phyloP scores from a whole-genome alignment of 2,888 invertebrate species.

The Darwinula stevensoni region DNA sequence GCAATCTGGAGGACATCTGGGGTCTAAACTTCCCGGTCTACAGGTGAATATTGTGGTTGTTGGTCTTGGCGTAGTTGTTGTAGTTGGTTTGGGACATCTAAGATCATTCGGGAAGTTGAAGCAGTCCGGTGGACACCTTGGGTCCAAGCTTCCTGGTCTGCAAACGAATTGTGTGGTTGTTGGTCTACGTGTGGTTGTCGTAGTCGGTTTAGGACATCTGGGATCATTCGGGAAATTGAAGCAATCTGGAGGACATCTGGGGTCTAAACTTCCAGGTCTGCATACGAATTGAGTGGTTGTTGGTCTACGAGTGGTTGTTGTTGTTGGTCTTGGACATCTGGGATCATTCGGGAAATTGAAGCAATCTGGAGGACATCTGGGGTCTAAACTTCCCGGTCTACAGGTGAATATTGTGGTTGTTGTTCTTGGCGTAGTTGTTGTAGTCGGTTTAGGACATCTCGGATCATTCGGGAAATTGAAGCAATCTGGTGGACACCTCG shows the following conservation, averaged over 20 bases:
- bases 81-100: conserved; percentile 1
- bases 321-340: too few species aligned
- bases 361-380: background rate
- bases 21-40: conserved; percentile 1
- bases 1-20: conserved; percentile 1
- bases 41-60: background rate
- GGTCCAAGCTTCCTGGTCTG: conserved; percentile 2
- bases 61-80: background rate
- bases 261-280: background rate
- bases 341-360: too few species aligned
- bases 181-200: background rate
- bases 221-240: background rate
- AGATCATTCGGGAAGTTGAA: background rate
- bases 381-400: background rate
- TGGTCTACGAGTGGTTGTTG: too few species aligned
- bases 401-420: conserved; percentile 5
- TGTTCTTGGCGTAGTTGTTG: too few species aligned
- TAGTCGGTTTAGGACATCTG: conserved; percentile 1
- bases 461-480: too few species aligned
- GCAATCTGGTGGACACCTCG: background rate
- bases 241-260: conserved; percentile 1
- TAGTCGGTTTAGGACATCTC: too few species aligned
- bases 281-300: background rate
- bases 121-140: conserved; percentile 1
- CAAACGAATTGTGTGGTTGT: background rate